Percentiles rank a stretch among this genome's conserved stretches.
These are phyloP conservation scores for Antheraea pernyi DNA, from an alignment of 1,140 invertebrate genomes.

Conservation along the genomic window DNA sequence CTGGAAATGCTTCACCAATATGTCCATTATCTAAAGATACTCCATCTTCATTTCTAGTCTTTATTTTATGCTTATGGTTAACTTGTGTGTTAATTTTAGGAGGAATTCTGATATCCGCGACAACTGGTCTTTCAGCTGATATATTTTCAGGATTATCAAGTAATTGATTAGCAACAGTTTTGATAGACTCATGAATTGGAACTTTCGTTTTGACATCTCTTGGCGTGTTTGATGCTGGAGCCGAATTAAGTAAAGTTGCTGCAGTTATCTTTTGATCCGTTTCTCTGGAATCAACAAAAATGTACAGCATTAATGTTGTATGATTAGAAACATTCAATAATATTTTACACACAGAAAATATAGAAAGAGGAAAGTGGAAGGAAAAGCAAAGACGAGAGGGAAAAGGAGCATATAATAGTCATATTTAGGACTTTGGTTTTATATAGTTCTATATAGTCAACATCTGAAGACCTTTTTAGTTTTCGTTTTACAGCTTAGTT, in stretches of 20 bases:
- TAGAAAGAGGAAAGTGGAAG: no score
- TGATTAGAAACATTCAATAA: no score
- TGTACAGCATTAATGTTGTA: neutral
- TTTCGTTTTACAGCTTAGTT: no score
- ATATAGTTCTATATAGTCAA: no score
- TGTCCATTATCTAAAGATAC: constrained; percentile 75
- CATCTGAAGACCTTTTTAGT: no score
- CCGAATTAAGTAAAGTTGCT: constrained; percentile 12
- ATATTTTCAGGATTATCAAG: constrained; percentile 64
- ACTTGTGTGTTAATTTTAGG: constrained; percentile 81
- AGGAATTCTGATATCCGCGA: constrained; percentile 81
- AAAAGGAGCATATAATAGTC: no score
- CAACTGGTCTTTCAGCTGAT: constrained; percentile 54
- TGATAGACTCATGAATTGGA: constrained; percentile 77
- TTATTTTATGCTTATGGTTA: constrained; percentile 65
- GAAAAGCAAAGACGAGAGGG: no score
- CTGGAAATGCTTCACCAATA: constrained; percentile 80
- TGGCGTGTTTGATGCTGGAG: constrained; percentile 12
- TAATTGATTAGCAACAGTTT: constrained; percentile 79
- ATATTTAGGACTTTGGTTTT: no score
- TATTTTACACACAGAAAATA: no score
- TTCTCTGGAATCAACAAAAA: constrained; percentile 29
- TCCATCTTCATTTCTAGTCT: constrained; percentile 65
- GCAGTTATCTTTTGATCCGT: constrained; percentile 16
- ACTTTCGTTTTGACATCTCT: constrained; percentile 63